These are phyloP conservation scores for Bombus picipes DNA, from an alignment of 1,140 invertebrate species.

Conservation along the genomic window DNA sequence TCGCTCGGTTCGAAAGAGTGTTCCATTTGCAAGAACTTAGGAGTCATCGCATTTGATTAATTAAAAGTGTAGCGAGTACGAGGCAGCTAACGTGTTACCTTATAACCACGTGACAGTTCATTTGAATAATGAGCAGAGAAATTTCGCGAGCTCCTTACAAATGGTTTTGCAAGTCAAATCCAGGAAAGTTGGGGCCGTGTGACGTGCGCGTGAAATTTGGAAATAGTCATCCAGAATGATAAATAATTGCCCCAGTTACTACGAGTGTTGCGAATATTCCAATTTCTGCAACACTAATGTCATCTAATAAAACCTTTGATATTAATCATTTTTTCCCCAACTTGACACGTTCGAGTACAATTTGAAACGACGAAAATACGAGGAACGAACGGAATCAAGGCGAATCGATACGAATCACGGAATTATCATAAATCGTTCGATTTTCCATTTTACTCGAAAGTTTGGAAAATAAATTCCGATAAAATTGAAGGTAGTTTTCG, in stretches of 20 bases:
- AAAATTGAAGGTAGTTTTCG: not conserved
- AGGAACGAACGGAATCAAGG: not conserved
- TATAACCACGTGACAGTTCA: not conserved
- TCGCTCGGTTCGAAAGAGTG: not conserved
- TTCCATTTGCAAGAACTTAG: not conserved
- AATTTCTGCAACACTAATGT: not conserved
- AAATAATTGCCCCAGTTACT: not conserved
- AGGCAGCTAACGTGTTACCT: not conserved
- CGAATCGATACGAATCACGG: not conserved
- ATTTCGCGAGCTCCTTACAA: constrained; percentile 13
- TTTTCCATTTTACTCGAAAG: no score
- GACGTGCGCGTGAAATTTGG: not conserved
- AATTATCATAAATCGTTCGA: no score
- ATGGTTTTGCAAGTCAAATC: constrained; percentile 8
- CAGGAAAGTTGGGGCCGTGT: not conserved
- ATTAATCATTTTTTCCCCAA: not conserved
- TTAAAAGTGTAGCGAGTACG: not conserved
- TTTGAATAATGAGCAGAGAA: constrained; percentile 7
- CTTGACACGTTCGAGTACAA: not conserved
- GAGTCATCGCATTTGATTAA: not conserved
- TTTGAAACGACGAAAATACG: not conserved
- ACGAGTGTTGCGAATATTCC: not conserved
- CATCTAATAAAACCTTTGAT: not conserved
- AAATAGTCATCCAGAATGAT: not conserved
- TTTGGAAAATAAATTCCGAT: no score